phyloP scores from a whole-genome alignment of 2,888 invertebrate genomes.

The Pachycephus smyrnensis region DNA sequence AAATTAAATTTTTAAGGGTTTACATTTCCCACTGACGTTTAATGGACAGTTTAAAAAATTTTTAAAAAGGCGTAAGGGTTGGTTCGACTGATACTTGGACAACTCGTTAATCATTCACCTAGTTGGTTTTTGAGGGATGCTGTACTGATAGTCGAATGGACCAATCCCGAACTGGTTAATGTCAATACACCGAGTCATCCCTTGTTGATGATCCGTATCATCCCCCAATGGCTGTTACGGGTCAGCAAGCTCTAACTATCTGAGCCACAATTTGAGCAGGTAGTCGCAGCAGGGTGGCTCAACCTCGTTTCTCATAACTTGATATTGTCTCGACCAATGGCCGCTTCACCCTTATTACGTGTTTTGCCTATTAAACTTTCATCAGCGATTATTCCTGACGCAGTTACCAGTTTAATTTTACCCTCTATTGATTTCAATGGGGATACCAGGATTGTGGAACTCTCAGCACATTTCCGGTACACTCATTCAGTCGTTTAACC shows the following conservation, averaged over 20 bases:
- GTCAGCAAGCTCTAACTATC: constrained; percentile 1
- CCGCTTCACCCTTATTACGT: not conserved
- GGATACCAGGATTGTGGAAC: not conserved
- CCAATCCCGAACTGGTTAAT: not conserved
- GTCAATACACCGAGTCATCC: not conserved
- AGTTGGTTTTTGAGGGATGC: not conserved
- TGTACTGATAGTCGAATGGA: not conserved
- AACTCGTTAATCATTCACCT: not conserved
- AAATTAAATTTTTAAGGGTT: not conserved
- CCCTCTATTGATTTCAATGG: not conserved
- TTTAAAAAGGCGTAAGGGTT: not conserved
- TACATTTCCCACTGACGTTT: not conserved
- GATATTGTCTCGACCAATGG: not conserved
- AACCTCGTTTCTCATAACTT: not conserved
- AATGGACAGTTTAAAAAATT: not conserved
- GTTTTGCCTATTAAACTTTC: not conserved
- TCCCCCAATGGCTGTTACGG: not conserved
- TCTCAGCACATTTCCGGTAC: not conserved
- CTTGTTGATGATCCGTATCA: constrained; percentile 1
- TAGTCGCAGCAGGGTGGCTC: not conserved
- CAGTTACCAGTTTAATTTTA: not conserved
- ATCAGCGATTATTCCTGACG: not conserved
- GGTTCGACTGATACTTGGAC: not conserved
- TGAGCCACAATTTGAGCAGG: not conserved
- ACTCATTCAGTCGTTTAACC: too few relatives aligned